These are phyloP conservation scores for western clawed frog (Xenopus tropicalis) DNA, from an alignment of 2,113 vertebrate species.

Conservation along the genomic window DNA sequence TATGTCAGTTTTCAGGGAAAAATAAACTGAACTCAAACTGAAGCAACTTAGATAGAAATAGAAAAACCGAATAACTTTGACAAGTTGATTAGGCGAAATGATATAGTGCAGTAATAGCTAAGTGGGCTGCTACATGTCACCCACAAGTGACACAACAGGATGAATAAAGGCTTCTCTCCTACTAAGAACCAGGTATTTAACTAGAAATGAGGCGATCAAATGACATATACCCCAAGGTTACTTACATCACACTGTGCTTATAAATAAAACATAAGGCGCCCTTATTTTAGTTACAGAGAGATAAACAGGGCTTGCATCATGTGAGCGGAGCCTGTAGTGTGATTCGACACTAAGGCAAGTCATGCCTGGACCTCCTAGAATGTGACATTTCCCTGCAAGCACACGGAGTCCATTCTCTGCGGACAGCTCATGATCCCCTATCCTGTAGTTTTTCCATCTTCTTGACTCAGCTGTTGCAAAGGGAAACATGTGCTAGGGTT, in stretches of 20 bases:
- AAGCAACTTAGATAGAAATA: slow-evolving; percentile 45
- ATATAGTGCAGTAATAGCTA: slow-evolving; percentile 43
- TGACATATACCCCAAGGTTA: slow-evolving; percentile 58
- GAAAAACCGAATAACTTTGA: slow-evolving; percentile 43
- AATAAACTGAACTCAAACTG: neutral
- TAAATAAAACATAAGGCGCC: slow-evolving; percentile 58
- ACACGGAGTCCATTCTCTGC: slow-evolving; percentile 50
- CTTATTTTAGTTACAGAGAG: slow-evolving; percentile 61
- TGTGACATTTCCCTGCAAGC: slow-evolving; percentile 66
- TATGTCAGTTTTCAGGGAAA: neutral
- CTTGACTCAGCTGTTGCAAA: slow-evolving; percentile 45
- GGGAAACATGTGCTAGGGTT: slow-evolving; percentile 28
- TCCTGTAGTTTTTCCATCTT: slow-evolving; percentile 49
- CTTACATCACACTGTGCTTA: slow-evolving; percentile 51
- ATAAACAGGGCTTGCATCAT: slow-evolving; percentile 61
- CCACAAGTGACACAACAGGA: slow-evolving; percentile 43
- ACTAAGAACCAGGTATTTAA: slow-evolving; percentile 53
- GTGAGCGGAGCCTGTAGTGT: slow-evolving; percentile 51
- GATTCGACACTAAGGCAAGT: slow-evolving; percentile 53
- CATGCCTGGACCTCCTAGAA: slow-evolving; percentile 60
- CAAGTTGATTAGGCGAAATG: slow-evolving; percentile 48
- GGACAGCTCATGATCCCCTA: slow-evolving; percentile 33
- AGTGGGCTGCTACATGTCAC: slow-evolving; percentile 46
- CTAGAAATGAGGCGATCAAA: slow-evolving; percentile 51
- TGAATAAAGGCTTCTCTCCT: slow-evolving; percentile 48